Conservation (phyloP, 1,140 invertebrate genomes). For the Calephelis virginiensis region DNA sequence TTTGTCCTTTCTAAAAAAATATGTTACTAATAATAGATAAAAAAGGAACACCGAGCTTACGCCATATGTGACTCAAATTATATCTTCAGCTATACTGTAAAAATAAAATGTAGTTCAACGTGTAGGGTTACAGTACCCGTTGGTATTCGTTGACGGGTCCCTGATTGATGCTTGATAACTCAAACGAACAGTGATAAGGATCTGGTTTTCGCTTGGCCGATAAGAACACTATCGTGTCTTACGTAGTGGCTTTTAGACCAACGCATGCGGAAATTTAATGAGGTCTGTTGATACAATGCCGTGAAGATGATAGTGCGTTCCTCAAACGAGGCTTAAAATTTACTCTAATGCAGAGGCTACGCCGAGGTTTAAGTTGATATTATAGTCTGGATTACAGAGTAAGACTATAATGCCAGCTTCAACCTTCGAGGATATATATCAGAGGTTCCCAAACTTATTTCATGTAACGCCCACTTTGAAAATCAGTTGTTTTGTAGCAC, state of each 20-base stretch:
- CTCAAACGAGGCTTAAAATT: not conserved
- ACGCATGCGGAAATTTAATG: not conserved
- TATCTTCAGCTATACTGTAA: not conserved
- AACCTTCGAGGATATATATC: no score
- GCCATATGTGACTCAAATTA: conserved; percentile 1
- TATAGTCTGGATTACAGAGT: no score
- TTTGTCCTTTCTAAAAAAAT: no score
- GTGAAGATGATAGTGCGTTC: conserved; percentile 2
- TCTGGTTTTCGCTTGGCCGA: conserved; percentile 42
- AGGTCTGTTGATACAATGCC: conserved; percentile 4
- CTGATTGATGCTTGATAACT: conserved; percentile 38
- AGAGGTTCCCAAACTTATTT: no score
- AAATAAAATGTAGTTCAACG: conserved; percentile 1
- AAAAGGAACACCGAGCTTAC: conserved; percentile 1
- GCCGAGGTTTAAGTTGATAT: no score
- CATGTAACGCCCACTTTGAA: no score
- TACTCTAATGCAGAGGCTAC: no score
- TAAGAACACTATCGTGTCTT: conserved; percentile 32
- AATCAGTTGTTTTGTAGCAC: no score
- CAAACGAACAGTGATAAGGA: conserved; percentile 37
- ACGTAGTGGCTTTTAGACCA: not conserved
- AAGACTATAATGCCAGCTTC: no score
- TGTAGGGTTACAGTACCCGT: conserved; percentile 2
- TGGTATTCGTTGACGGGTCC: conserved; percentile 26
- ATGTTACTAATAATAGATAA: not conserved